Conservation (phyloP, 2,113 vertebrate genomes). For the Poecile atricapillus region DNA sequence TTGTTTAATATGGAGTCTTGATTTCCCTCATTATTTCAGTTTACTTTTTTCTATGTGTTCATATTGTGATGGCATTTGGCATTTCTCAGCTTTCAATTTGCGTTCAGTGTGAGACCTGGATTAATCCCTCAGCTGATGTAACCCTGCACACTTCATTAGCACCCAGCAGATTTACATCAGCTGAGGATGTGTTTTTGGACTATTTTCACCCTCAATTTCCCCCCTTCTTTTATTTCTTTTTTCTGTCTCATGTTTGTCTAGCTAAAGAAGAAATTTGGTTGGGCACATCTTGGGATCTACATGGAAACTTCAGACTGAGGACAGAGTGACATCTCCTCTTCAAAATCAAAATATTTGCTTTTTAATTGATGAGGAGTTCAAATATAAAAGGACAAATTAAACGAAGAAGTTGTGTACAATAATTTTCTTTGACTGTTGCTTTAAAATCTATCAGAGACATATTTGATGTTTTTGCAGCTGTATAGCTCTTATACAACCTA, state of each 20-base stretch:
- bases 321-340: background rate
- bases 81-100: constrained; percentile 8
- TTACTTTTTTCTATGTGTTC: background rate
- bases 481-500: constrained; percentile 59
- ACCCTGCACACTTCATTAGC: constrained; percentile 38
- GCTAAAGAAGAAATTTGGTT: background rate
- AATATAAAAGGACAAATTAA: background rate
- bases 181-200: constrained; percentile 17
- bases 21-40: background rate
- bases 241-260: background rate
- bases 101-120: background rate
- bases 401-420: background rate
- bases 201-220: background rate
- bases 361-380: background rate
- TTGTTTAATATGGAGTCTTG: background rate
- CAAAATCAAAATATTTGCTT: background rate
- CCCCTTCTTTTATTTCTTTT: background rate
- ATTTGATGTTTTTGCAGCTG: constrained; percentile 79
- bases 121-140: constrained; percentile 51
- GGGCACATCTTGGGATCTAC: background rate
- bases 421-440: constrained; percentile 32
- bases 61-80: background rate
- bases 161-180: constrained; percentile 18
- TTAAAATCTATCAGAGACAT: constrained; percentile 60
- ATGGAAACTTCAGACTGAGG: background rate